Conservation (phyloP, 2,113 vertebrate species). For the Emydura subglobosa region DNA sequence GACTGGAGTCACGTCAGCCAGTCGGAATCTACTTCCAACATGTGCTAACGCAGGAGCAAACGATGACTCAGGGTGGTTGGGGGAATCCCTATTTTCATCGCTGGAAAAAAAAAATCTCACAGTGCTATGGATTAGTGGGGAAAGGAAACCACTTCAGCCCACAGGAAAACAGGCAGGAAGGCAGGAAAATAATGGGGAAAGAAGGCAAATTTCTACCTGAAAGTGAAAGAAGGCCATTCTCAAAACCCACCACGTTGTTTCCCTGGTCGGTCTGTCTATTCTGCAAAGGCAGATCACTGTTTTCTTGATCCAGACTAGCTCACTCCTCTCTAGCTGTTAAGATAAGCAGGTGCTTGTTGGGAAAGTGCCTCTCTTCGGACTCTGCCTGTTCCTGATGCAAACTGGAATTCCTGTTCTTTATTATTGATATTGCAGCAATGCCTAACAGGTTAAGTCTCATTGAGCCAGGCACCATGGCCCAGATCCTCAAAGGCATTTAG, state of each 20-base stretch:
- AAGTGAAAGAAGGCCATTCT: neutral
- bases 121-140: neutral
- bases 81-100: neutral
- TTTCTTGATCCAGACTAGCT: neutral
- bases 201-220: neutral
- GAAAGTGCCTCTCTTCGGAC: neutral
- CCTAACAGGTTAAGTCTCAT: neutral
- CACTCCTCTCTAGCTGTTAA: neutral
- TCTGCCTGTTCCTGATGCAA: neutral
- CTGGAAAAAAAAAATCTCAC: neutral
- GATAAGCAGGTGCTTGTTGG: neutral
- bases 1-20: neutral
- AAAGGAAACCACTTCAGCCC: neutral
- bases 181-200: neutral
- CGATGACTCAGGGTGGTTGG: neutral
- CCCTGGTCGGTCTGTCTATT: neutral
- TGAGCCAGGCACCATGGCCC: neutral
- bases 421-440: neutral
- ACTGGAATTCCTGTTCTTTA: neutral
- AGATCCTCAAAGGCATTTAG: neutral
- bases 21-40: neutral
- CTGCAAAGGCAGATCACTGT: neutral
- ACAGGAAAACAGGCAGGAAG: neutral
- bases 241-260: neutral
- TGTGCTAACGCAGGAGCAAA: neutral